Base-by-base conservation (phyloP, 2,113 vertebrate genomes). In the Hemibagrus wyckioides region DNA sequence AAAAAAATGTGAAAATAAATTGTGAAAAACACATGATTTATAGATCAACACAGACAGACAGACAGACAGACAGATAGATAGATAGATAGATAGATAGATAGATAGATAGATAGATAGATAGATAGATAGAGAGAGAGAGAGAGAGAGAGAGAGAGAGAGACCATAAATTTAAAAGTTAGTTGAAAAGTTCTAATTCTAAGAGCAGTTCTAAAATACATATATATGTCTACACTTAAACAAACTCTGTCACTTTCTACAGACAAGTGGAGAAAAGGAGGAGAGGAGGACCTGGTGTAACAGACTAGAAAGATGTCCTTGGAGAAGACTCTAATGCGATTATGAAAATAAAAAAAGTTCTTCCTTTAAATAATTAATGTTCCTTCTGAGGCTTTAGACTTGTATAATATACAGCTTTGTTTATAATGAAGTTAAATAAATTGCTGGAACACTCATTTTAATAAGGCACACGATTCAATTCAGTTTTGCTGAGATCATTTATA, bases 321-420 rank as follows among this genome's bases (percentile, higher is more conserved):
- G 36, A 41, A 41, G 73, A n/a, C 73, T 48, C 17, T 39, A 76
- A 76, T 25, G 15, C 2, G 39, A 73, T 41, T 73, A 73, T 19
- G 36, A 15, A 3, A 7, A 19, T 36, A 69, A n/a, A 41, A 41
- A 41, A 17, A 44, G 41, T 44, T 30, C 15, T 41, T 23, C 15
- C 36, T 41, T 9, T 73, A 41, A 73, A 52, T 50, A 33, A 80
- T 54, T 13, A 33, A 33, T 54, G 50, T 8, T 80, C 21, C 76
- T 54, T 21, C 76, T 11, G 50, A 80, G 48, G 28, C 41, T n/a
- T 50, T 77, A 48, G 44, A 8, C 5, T n/a, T 48, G 44, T 5
- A 17, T 19, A 50, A 30, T 52, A 77, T 52, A n/a, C 75, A 17
- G 13, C 69, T 76, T 56, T 85, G 71, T 85, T 63, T 85, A n/a